Conservation (phyloP, 2,888 invertebrate species). For the Isoperla grammatica region DNA sequence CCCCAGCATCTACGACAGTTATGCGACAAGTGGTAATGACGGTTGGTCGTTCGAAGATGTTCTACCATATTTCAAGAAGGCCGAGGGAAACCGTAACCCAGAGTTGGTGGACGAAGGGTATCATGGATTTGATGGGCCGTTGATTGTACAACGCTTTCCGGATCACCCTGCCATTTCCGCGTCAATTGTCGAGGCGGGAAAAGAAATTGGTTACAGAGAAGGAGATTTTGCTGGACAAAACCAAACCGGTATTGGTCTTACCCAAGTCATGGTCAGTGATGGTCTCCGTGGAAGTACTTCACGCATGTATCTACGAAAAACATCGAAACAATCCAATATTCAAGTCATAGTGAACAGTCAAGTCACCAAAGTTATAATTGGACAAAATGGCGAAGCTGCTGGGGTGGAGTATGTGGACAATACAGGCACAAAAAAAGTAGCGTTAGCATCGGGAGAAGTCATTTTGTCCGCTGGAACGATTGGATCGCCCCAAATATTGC, state of each 20-base stretch:
- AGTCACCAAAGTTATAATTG: slow-evolving; percentile 49
- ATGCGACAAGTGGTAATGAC: slow-evolving; percentile 50
- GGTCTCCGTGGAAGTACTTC: slow-evolving; percentile 44
- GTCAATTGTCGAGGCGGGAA: slow-evolving; percentile 41
- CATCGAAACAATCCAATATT: slow-evolving; percentile 20
- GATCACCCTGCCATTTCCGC: slow-evolving; percentile 41
- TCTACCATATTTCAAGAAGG: slow-evolving; percentile 40
- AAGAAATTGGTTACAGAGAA: slow-evolving; percentile 41
- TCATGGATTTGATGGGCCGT: slow-evolving; percentile 42
- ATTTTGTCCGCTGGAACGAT: slow-evolving; percentile 82
- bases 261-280: slow-evolving; percentile 35
- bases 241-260: slow-evolving; percentile 28
- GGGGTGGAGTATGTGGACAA: slow-evolving; percentile 45
- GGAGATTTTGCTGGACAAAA: slow-evolving; percentile 40
- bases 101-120: slow-evolving; percentile 33
- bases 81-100: slow-evolving; percentile 37
- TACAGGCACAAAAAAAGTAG: slow-evolving; percentile 40
- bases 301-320: slow-evolving; percentile 47
- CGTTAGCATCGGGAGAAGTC: slow-evolving; percentile 68
- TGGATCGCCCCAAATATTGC: slow-evolving; percentile 82
- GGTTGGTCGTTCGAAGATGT: slow-evolving; percentile 49
- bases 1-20: slow-evolving; percentile 65
- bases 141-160: slow-evolving; percentile 42
- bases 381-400: slow-evolving; percentile 41
- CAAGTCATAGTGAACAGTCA: slow-evolving; percentile 41